Conservation (phyloP, 2,113 vertebrate genomes). For the Cephalophus harveyi region DNA sequence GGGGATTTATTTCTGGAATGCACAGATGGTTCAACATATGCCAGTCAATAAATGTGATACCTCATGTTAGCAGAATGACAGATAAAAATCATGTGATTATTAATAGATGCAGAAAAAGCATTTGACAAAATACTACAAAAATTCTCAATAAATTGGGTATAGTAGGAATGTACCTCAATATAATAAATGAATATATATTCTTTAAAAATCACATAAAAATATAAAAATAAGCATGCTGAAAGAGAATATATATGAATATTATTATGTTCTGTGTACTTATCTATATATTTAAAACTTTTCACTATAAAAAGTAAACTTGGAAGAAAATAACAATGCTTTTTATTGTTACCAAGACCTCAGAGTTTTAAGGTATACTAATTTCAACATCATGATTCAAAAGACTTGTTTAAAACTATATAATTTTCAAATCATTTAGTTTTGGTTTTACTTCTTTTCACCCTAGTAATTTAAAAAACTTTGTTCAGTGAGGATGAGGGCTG, state of each 20-base stretch:
- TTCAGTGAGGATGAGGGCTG: background rate
- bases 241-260: background rate
- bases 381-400: background rate
- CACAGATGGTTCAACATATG: background rate
- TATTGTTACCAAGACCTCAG: constrained; percentile 5
- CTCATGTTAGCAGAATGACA: background rate
- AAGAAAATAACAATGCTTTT: background rate
- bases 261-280: background rate
- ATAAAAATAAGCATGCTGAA: background rate
- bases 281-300: constrained; percentile 4
- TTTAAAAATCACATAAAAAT: background rate
- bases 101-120: background rate
- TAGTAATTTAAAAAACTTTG: background rate
- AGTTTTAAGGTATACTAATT: constrained; percentile 26
- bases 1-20: background rate
- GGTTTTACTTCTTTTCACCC: background rate
- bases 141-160: background rate
- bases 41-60: background rate
- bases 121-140: background rate
- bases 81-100: background rate
- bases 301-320: background rate
- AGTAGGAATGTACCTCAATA: background rate
- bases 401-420: constrained; percentile 7
- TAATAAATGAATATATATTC: background rate
- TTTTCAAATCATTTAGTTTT: constrained; percentile 25